Evolutionary conservation across 2,797 vertebrate species (phyloP).

Genomic region (Dallia pectoralis): DNA sequence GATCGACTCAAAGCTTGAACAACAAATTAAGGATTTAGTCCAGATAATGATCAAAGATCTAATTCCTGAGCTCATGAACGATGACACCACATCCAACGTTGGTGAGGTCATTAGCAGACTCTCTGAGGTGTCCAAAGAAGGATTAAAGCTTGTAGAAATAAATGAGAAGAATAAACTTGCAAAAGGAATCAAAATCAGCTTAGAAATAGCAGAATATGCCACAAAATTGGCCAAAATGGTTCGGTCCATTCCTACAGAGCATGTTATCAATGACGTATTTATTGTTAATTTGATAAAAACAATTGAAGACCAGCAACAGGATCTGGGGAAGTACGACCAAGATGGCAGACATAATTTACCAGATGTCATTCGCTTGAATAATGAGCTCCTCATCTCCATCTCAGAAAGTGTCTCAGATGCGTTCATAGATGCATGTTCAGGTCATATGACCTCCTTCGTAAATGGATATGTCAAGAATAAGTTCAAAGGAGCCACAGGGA

Average conservation of each 20-base stretch:
- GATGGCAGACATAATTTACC: constrained; percentile 27
- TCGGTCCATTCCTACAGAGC: background rate
- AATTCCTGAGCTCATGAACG: constrained; percentile 8
- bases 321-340: constrained; percentile 15
- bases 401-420: background rate
- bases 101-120: constrained; percentile 11
- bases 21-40: background rate
- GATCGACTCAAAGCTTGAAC: constrained; percentile 20
- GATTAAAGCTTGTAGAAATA: constrained; percentile 6
- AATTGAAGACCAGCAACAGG: constrained; percentile 1
- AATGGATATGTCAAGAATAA: constrained; percentile 7
- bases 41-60: background rate
- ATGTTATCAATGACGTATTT: constrained; percentile 13
- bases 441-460: background rate
- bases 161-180: background rate
- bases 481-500: too few species aligned
- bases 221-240: constrained; percentile 24
- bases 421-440: background rate
- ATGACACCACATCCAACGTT: background rate
- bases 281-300: constrained; percentile 17
- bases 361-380: constrained; percentile 27
- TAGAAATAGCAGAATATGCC: too few species aligned
- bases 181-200: background rate
- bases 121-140: constrained; percentile 12
- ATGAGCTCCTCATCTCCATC: constrained; percentile 2